Evolutionary conservation across 2,113 vertebrate species (phyloP), one percentile per base, ranked within the genome.

Genomic region (Centrocercus urophasianus): DNA sequence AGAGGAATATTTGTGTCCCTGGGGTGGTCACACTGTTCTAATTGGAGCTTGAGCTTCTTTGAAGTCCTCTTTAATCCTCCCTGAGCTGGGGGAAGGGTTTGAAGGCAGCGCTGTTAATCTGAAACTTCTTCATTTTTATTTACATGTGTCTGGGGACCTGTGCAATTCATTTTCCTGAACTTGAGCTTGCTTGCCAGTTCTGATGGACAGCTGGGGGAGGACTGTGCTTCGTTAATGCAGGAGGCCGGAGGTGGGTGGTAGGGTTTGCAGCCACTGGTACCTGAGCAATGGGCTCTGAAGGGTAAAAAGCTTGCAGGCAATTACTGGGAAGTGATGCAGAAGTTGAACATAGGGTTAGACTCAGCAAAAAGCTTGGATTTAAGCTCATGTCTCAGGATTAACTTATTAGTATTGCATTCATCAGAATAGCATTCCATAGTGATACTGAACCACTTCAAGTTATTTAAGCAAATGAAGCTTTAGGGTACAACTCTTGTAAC

Each of bases 41-140:
- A 98, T 98, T 98, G 98, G 97, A 94, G 95, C 96, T 96, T n/a
- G 1, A 88, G 94, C 95, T 96, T 83, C 97, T 98, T 98, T 98
- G 98, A 98, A 98, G 97, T 96, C 96, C 95, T 96, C 92, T 93
- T 94, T 98, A 98, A 98, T 98, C 97, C 98, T 97, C 90, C 95
- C 92, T 89, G 97, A 97, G 97, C 97, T 95, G 86, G 94, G 88
- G 94, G 96, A 95, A 91, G 96, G 84, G 95, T 96, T 95, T 69
- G 95, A 89, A 97, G 97, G 93, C 96, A 93, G 94, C 36, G 13
- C 93, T 96, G 93, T 94, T 97, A 96, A 95, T 97, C 66, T 96
- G 97, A 96, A 96, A 95, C 86, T 86, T 93, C 97, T 97, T 97
- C 22, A 10, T 98, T 98, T 98, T 98, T 98, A 98, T 98, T 98